A percentile compares a stretch with the other conserved stretches of the same genome.
phyloP scores from a whole-genome alignment of 2,797 vertebrate species.

The Eospalax fontanierii region DNA sequence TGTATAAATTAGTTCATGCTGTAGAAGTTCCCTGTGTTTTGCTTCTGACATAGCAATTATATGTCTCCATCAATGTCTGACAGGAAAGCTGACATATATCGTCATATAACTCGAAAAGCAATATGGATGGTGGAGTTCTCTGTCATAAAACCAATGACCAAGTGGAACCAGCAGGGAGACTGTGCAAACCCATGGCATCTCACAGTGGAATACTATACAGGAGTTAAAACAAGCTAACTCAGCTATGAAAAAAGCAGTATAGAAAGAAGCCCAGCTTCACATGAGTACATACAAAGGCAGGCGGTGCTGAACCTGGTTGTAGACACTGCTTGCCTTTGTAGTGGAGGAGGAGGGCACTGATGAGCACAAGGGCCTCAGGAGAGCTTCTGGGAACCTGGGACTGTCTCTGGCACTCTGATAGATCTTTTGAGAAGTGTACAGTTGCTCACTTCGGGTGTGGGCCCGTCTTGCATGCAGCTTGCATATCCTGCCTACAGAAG shows the following conservation, averaged over 20 bases:
- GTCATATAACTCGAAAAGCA: not conserved
- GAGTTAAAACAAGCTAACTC: rapidly evolving
- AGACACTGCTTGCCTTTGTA: rapidly evolving
- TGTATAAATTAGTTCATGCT: not conserved
- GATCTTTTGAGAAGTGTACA: no score
- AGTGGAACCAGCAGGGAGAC: rapidly evolving
- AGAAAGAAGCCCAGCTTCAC: rapidly evolving
- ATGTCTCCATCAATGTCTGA: rapidly evolving
- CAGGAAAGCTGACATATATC: not conserved
- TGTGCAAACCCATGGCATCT: rapidly evolving
- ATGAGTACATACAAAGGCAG: rapidly evolving
- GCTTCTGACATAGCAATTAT: not conserved
- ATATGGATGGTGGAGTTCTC: rapidly evolving
- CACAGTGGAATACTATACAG: rapidly evolving
- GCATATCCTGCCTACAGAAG: not conserved
- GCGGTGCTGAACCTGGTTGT: no score
- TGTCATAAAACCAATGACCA: not conserved
- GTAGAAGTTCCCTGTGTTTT: not conserved
- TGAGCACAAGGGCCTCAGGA: rapidly evolving
- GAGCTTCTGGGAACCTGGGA: rapidly evolving
- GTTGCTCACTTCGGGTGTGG: rapidly evolving
- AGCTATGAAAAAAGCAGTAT: rapidly evolving
- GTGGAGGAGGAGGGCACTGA: rapidly evolving
- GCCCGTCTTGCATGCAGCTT: rapidly evolving
- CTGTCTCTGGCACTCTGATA: rapidly evolving